Base-by-base conservation (phyloP, 2,797 vertebrate species). In the Urosaurus nigricauda region DNA sequence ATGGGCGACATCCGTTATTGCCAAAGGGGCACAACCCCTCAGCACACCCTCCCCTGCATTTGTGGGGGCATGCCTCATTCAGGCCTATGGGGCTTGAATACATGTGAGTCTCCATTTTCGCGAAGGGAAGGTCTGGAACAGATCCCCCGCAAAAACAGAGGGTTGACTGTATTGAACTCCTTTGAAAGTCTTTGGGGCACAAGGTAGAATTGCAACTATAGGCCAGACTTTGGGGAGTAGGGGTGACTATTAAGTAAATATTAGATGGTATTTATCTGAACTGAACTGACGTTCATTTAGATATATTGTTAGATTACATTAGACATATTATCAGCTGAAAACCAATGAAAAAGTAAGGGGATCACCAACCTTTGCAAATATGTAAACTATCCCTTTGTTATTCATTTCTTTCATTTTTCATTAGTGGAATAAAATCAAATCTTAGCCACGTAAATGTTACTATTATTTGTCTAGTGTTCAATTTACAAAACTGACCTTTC, bases 141-240 rank as follows among this genome's bases (percentile, higher is more conserved):
- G n/a, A n/a, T n/a, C n/a, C n/a, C n/a, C n/a, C n/a, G n/a, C n/a
- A n/a, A n/a, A n/a, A n/a, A n/a, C n/a, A n/a, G n/a, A n/a, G n/a
- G n/a, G n/a, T n/a, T n/a, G n/a, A n/a, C n/a, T n/a, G n/a, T n/a
- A 96, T 95, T 96, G 94, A 96, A 94, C 95, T 96, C 96, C 94
- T 90, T 88, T 86, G 84, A 92, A 95, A 86, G 91, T 93, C 93
- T 95, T 91, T 86, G 85, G 90, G 68, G 65, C 85, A 84, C 60
- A 92, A 92, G 92, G 94, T 0, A 88, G 87, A 96, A 91, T 92
- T 24, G 86, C 95, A 95, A 94, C 79, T 32, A 96, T 93, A 82
- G 95, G 89, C 79, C 79, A 93, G 80, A 93, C 75, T 84, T 47
- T 16, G 17, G 43, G 71, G 21, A 0, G 0, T 19, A 71, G 19